phyloP scores from a whole-genome alignment of 2,888 invertebrate genomes.

The Hofmannophila pseudospretella region DNA sequence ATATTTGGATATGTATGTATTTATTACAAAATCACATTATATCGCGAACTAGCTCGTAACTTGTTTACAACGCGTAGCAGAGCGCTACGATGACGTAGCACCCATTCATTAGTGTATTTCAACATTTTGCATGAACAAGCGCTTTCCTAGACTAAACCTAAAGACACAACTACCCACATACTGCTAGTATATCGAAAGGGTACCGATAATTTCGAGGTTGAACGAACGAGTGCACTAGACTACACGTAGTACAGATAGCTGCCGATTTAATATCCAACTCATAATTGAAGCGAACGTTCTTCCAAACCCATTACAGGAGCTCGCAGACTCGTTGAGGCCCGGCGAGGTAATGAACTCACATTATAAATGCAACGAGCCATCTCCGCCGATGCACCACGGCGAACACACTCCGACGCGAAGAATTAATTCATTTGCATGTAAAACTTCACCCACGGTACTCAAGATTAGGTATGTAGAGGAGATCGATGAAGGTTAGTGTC shows the following conservation, averaged over 20 bases:
- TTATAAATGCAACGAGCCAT: conserved; percentile 77
- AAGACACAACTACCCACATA: too few relatives aligned
- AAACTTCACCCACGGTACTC: conserved; percentile 63
- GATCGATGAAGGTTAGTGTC: conserved; percentile 4
- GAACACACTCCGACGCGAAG: conserved; percentile 62
- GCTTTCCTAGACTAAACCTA: too few relatives aligned
- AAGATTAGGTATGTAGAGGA: conserved; percentile 42
- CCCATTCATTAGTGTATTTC: too few relatives aligned
- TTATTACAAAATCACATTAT: too few relatives aligned
- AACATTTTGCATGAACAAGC: too few relatives aligned
- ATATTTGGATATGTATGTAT: too few relatives aligned
- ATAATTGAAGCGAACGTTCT: conserved; percentile 73
- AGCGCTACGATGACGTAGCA: too few relatives aligned
- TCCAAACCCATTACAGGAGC: conserved; percentile 65
- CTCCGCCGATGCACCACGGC: conserved; percentile 47
- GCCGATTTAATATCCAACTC: conserved; percentile 65
- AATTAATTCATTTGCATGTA: conserved; percentile 77
- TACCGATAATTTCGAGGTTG: neutral
- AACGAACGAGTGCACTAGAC: neutral
- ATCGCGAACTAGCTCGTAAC: too few relatives aligned
- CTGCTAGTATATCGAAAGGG: too few relatives aligned
- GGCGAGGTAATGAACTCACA: conserved; percentile 71
- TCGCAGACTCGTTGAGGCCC: conserved; percentile 51
- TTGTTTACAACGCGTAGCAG: too few relatives aligned
- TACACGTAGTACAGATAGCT: conserved; percentile 38